Conservation (phyloP, 2,113 vertebrate species). For the Cairina moschata region DNA sequence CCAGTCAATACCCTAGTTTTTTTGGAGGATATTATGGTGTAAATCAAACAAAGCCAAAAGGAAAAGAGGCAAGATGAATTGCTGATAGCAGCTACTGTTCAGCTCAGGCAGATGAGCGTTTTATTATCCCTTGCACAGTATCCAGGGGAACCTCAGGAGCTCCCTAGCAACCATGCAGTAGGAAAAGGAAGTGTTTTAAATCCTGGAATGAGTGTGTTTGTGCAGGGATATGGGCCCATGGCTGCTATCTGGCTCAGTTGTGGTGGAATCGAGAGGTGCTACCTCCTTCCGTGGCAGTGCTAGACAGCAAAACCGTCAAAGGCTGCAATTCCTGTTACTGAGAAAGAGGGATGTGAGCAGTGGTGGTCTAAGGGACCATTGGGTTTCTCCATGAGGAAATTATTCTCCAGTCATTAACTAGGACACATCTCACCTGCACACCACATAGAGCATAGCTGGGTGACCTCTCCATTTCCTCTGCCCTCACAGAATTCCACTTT, state of each 20-base stretch:
- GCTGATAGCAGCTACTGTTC: not conserved
- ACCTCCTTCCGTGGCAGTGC: not conserved
- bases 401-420: not conserved
- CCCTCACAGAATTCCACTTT: not conserved
- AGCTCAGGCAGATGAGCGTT: not conserved
- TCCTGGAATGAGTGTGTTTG: not conserved
- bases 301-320: not conserved
- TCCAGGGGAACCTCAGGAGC: constrained; percentile 39
- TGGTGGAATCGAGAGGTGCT: not conserved
- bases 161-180: constrained; percentile 41
- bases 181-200: not conserved
- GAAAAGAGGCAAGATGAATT: not conserved
- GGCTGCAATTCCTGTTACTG: not conserved
- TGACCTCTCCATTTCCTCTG: accelerated
- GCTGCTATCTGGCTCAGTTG: not conserved
- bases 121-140: constrained; percentile 19
- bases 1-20: not conserved
- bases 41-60: not conserved
- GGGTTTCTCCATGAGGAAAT: not conserved
- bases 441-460: not conserved
- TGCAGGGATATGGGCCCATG: not conserved
- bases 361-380: accelerated
- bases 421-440: not conserved
- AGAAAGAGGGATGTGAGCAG: not conserved
- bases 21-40: not conserved